Evolutionary conservation across 2,113 vertebrate species (phyloP).

Genomic region (Corydoras sp.): DNA sequence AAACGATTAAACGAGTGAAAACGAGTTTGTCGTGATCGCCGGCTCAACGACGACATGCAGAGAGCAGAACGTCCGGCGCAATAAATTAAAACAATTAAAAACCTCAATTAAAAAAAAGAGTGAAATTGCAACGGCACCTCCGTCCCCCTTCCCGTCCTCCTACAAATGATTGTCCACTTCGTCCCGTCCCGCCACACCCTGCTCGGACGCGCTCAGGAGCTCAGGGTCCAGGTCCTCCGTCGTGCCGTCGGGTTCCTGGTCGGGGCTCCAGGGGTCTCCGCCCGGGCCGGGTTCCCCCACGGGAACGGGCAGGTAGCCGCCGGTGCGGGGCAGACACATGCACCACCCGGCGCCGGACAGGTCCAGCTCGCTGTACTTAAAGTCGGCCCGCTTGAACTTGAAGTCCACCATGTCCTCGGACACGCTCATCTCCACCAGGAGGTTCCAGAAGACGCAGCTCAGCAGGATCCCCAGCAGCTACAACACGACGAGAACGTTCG

Average conservation of each 20-base stretch:
- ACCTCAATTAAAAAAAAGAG: neutral
- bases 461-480: conserved; percentile 76
- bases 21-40: no score
- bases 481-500: neutral
- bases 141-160: conserved; percentile 54
- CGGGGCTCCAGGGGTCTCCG: conserved; percentile 30
- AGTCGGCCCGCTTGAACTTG: conserved; percentile 55
- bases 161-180: conserved; percentile 60
- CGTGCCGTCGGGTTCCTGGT: conserved; percentile 37
- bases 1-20: no score
- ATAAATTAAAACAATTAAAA: conserved; percentile 1
- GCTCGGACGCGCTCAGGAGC: conserved; percentile 44
- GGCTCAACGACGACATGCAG: no score
- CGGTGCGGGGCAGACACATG: conserved; percentile 78
- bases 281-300: conserved; percentile 21
- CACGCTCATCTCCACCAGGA: conserved; percentile 72
- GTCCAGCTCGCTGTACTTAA: conserved; percentile 67
- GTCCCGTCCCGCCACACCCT: conserved; percentile 43
- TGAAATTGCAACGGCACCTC: neutral
- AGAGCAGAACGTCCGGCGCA: no score
- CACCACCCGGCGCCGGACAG: conserved; percentile 79
- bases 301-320: conserved; percentile 74
- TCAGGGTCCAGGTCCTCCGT: conserved; percentile 51
- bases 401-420: conserved; percentile 73
- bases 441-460: conserved; percentile 78